phyloP scores from a whole-genome alignment of 2,888 invertebrate genomes.

The Xestia ashworthii region DNA sequence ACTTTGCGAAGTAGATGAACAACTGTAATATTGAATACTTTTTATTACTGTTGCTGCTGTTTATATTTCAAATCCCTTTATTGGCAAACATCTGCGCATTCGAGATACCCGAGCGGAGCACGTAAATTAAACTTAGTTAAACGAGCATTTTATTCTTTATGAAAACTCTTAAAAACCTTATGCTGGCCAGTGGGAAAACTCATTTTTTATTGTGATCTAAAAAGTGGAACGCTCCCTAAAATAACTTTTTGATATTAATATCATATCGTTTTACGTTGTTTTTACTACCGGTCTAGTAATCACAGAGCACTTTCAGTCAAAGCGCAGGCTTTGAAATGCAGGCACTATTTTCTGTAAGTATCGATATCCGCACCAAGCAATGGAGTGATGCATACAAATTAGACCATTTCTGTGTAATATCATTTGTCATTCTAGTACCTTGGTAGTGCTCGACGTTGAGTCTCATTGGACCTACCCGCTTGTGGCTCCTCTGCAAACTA shows the following conservation, averaged over 20 bases:
- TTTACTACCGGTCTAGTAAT: neutral
- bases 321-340: conserved; percentile 8
- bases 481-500: conserved; percentile 2
- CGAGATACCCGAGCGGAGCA: conserved; percentile 74
- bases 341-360: conserved; percentile 15
- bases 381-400: conserved; percentile 40
- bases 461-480: neutral
- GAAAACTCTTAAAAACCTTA: conserved; percentile 79
- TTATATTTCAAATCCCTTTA: conserved; percentile 75
- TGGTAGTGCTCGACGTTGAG: conserved; percentile 8
- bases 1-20: conserved; percentile 54
- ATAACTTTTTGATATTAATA: conserved; percentile 19
- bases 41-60: conserved; percentile 57
- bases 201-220: conserved; percentile 67
- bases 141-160: conserved; percentile 79
- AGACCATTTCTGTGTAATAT: conserved; percentile 38
- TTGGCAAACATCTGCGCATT: conserved; percentile 85
- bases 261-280: neutral
- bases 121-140: conserved; percentile 83
- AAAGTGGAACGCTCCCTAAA: conserved; percentile 21
- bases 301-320: neutral
- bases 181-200: conserved; percentile 73
- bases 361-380: conserved; percentile 10
- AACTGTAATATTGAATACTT: conserved; percentile 65
- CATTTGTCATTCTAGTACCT: conserved; percentile 37